These are phyloP conservation scores for Centropristis striata DNA, from an alignment of 2,113 vertebrate genomes.

Conservation along the genomic window DNA sequence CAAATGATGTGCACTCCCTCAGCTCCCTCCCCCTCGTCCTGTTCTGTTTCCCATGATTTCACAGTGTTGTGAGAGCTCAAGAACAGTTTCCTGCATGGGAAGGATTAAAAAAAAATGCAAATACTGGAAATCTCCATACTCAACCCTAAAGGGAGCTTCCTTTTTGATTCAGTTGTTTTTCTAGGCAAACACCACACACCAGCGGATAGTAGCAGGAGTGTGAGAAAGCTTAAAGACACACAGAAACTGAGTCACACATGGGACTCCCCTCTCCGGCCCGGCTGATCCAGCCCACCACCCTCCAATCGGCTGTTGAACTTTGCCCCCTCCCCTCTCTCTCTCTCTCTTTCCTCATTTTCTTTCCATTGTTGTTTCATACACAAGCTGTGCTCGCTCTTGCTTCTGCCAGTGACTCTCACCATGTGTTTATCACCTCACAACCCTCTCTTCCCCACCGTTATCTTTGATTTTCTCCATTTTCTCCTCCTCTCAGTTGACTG, in stretches of 20 bases:
- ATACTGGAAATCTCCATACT: not conserved
- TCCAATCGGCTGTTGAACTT: conserved; percentile 63
- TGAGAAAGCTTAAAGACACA: conserved; percentile 50
- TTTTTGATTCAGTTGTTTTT: conserved; percentile 49
- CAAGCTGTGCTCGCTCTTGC: conserved; percentile 10
- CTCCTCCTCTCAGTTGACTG: conserved; percentile 1
- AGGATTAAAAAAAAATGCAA: conserved; percentile 14
- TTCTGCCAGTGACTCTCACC: conserved; percentile 29
- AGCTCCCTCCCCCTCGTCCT: conserved; percentile 5
- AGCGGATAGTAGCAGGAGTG: conserved; percentile 35
- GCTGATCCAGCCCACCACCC: conserved; percentile 45
- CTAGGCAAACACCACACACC: conserved; percentile 23
- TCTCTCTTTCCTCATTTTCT: conserved; percentile 41
- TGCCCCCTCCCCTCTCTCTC: conserved; percentile 1
- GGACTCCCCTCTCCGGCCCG: conserved; percentile 39
- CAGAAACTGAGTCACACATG: conserved; percentile 43
- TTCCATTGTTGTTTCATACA: conserved; percentile 61
- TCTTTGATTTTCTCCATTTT: conserved; percentile 25
- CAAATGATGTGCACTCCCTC: not conserved
- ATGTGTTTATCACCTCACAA: conserved; percentile 39
- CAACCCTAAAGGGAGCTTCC: conserved; percentile 5
- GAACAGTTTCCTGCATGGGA: conserved; percentile 10
- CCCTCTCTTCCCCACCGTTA: conserved; percentile 6
- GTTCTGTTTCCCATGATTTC: conserved; percentile 19
- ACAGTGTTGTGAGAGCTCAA: conserved; percentile 37